phyloP scores from a whole-genome alignment of 1,140 invertebrate genomes.

The Listronotus oregonensis region DNA sequence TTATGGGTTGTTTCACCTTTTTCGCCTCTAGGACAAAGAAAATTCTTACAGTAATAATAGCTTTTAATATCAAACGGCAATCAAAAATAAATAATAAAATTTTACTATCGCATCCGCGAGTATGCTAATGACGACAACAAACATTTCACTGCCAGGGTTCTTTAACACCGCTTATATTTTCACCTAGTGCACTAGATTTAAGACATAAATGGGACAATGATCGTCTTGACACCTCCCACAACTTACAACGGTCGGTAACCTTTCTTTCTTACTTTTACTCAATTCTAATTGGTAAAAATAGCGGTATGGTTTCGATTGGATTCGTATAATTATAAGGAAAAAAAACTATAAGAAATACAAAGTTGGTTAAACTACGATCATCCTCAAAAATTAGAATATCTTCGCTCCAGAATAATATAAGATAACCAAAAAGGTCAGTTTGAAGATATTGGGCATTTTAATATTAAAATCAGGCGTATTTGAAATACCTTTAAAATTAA shows the following conservation, averaged over 20 bases:
- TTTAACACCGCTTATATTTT: constrained; percentile 30
- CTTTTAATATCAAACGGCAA: constrained; percentile 28
- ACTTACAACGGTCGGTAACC: constrained; percentile 23
- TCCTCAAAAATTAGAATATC: too few species aligned
- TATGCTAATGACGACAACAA: constrained; percentile 33
- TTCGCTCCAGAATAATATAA: too few species aligned
- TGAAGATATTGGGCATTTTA: too few species aligned
- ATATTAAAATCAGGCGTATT: too few species aligned
- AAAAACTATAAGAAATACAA: too few species aligned
- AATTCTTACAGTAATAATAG: constrained; percentile 20
- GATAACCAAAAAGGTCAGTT: too few species aligned
- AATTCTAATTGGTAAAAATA: constrained; percentile 15
- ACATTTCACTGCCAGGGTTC: constrained; percentile 33
- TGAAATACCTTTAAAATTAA: too few species aligned
- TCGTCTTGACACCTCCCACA: constrained; percentile 22
- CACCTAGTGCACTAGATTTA: constrained; percentile 30
- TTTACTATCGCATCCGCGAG: constrained; percentile 32
- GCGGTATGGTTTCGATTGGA: neutral
- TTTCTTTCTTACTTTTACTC: constrained; percentile 25
- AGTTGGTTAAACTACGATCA: too few species aligned
- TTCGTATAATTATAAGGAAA: too few species aligned
- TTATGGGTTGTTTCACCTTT: constrained; percentile 12
- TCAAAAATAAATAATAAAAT: constrained; percentile 25
- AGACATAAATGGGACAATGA: constrained; percentile 18
- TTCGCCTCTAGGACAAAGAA: constrained; percentile 25